Percentiles rank a stretch among this genome's conserved stretches.
phyloP scores from a whole-genome alignment of 2,113 vertebrate species.

The Microcebus murinus region DNA sequence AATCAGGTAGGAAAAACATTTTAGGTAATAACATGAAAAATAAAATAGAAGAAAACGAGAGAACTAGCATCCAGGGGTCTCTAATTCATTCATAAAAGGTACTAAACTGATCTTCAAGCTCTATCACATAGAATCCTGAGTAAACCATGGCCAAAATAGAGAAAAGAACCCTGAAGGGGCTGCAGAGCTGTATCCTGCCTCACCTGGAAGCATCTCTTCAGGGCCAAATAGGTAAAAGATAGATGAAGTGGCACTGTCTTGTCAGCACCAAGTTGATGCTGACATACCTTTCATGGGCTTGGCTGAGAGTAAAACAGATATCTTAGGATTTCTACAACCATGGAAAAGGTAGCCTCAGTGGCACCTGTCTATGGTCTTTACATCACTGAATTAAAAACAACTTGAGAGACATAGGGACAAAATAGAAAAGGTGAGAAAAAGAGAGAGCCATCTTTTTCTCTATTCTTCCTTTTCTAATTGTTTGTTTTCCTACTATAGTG shows the following conservation, averaged over 20 bases:
- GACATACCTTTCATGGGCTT: neutral
- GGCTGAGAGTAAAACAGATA: neutral
- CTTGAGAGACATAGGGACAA: neutral
- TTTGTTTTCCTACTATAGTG: neutral
- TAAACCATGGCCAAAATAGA: neutral
- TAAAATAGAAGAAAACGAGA: slow-evolving; percentile 10
- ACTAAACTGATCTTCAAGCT: slow-evolving; percentile 10
- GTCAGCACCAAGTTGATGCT: neutral
- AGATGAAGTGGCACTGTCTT: neutral
- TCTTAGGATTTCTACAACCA: neutral
- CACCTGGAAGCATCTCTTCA: neutral
- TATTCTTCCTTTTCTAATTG: neutral
- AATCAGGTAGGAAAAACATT: neutral
- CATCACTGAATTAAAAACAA: neutral
- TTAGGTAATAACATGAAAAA: neutral
- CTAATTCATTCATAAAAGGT: slow-evolving; percentile 3
- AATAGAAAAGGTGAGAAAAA: neutral
- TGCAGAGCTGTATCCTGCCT: neutral
- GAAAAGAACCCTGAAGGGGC: neutral
- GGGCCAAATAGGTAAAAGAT: neutral
- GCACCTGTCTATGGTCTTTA: neutral
- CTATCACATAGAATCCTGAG: neutral
- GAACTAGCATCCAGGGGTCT: neutral
- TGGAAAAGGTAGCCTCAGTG: neutral
- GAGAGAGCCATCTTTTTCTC: neutral